Conservation (phyloP, 2,888 invertebrate species). For the Hemicrepidius hirtus region DNA sequence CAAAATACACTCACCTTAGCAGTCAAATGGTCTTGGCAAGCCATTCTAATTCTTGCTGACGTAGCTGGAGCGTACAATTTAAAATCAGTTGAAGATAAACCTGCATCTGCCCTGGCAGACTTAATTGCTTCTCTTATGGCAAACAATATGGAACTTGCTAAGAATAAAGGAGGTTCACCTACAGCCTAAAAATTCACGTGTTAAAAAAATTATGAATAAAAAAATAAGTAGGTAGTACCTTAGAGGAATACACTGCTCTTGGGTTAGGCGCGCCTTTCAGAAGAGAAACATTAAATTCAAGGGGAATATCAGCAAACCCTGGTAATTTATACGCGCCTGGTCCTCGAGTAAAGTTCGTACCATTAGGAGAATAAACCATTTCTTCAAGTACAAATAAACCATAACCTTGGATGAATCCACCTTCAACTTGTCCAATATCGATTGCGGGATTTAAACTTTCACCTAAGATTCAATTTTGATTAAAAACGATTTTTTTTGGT, state of each 20-base stretch:
- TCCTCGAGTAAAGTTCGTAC: constrained; percentile 87
- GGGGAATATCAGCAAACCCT: constrained; percentile 93
- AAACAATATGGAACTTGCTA: constrained; percentile 91
- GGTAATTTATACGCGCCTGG: constrained; percentile 97
- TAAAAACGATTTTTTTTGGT: no score
- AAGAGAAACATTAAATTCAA: constrained; percentile 93
- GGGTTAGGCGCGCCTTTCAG: constrained; percentile 94
- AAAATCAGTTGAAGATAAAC: constrained; percentile 75
- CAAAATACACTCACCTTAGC: constrained; percentile 79
- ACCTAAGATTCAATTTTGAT: constrained; percentile 68
- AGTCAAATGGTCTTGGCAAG: constrained; percentile 89
- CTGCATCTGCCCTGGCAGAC: constrained; percentile 84
- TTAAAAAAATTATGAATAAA: background rate
- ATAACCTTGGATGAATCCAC: constrained; percentile 95
- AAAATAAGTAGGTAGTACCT: constrained; percentile 76
- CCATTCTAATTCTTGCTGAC: constrained; percentile 90
- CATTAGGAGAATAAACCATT: constrained; percentile 88
- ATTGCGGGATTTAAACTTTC: constrained; percentile 97
- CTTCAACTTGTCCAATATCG: constrained; percentile 97
- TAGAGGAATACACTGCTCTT: constrained; percentile 95
- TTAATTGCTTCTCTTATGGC: constrained; percentile 92
- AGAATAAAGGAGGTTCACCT: constrained; percentile 95
- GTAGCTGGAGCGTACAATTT: constrained; percentile 90
- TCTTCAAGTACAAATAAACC: constrained; percentile 95
- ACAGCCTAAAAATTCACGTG: constrained; percentile 80